These are phyloP conservation scores for Drosophila ironensis DNA, from an alignment of 1,140 invertebrate genomes.

Conservation along the genomic window DNA sequence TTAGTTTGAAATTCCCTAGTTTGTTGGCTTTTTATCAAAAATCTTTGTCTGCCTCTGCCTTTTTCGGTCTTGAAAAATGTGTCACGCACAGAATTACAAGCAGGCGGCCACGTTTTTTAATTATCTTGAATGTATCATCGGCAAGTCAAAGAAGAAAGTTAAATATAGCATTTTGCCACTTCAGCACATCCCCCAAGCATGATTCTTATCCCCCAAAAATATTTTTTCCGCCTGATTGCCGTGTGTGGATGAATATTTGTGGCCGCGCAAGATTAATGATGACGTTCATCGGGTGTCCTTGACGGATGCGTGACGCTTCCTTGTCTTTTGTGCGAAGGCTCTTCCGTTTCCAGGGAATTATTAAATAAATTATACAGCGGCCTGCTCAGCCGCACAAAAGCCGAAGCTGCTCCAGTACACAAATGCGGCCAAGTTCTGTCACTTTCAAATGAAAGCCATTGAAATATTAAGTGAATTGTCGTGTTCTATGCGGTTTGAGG, in stretches of 20 bases:
- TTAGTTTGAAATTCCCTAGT: too few relatives aligned
- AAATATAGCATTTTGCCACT: constrained; percentile 31
- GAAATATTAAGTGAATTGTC: constrained; percentile 30
- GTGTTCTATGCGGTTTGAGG: constrained; percentile 3
- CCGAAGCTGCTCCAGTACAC: constrained; percentile 1
- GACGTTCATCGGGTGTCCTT: constrained; percentile 20
- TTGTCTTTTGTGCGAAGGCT: background rate
- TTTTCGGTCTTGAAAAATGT: background rate
- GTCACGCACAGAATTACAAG: background rate
- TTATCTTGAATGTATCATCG: constrained; percentile 22
- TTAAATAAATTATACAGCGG: constrained; percentile 69
- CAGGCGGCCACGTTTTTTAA: constrained; percentile 10
- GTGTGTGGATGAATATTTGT: constrained; percentile 16
- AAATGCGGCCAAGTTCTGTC: background rate
- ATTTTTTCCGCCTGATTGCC: constrained; percentile 13
- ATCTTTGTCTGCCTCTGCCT: too few relatives aligned
- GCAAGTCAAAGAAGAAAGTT: constrained; percentile 1
- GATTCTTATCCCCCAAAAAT: background rate
- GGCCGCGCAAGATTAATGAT: constrained; percentile 56
- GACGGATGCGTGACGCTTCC: constrained; percentile 7
- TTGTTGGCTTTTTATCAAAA: too few relatives aligned
- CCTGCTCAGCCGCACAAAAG: constrained; percentile 25
- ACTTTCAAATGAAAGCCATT: constrained; percentile 1
- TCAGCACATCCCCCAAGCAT: background rate
- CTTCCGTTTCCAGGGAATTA: constrained; percentile 42